A percentile compares a stretch with the other conserved stretches of the same genome.
phyloP scores from a whole-genome alignment of 2,797 vertebrate genomes.

The Coilia nasus region DNA sequence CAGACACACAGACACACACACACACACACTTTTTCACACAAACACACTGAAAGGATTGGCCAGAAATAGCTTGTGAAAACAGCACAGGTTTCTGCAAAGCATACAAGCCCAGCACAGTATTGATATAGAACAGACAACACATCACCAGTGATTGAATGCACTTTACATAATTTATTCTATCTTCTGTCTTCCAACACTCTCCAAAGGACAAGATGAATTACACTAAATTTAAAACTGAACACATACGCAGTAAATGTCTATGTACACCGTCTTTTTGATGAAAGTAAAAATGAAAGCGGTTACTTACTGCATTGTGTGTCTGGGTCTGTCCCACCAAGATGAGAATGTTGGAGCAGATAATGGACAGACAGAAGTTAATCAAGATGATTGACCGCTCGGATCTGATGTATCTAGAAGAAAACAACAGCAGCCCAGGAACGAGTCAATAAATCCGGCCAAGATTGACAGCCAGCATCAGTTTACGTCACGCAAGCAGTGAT shows the following conservation, averaged over 20 bases:
- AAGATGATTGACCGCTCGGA: slow-evolving; percentile 98
- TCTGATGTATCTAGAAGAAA: slow-evolving; percentile 88
- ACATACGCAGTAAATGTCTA: neutral
- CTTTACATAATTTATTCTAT: slow-evolving; percentile 5
- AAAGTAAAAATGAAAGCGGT: neutral
- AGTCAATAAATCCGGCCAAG: slow-evolving; percentile 2
- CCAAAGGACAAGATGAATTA: neutral
- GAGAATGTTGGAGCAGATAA: slow-evolving; percentile 98
- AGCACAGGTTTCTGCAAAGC: slow-evolving; percentile 15
- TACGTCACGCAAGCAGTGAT: slow-evolving; percentile 13
- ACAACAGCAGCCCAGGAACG: slow-evolving; percentile 21
- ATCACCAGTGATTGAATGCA: slow-evolving; percentile 23
- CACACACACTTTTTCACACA: neutral
- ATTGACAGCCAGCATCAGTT: slow-evolving; percentile 15
- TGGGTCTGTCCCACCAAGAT: slow-evolving; percentile 98
- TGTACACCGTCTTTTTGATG: neutral
- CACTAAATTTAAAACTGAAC: neutral
- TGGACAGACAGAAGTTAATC: slow-evolving; percentile 99
- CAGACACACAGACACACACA: neutral
- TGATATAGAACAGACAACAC: neutral
- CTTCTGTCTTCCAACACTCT: neutral
- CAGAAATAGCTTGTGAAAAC: slow-evolving; percentile 18
- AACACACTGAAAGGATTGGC: neutral
- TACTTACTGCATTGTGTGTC: slow-evolving; percentile 94
- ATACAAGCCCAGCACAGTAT: slow-evolving; percentile 1